phyloP scores from a whole-genome alignment of 1,140 invertebrate species.

The Cydia amplana region DNA sequence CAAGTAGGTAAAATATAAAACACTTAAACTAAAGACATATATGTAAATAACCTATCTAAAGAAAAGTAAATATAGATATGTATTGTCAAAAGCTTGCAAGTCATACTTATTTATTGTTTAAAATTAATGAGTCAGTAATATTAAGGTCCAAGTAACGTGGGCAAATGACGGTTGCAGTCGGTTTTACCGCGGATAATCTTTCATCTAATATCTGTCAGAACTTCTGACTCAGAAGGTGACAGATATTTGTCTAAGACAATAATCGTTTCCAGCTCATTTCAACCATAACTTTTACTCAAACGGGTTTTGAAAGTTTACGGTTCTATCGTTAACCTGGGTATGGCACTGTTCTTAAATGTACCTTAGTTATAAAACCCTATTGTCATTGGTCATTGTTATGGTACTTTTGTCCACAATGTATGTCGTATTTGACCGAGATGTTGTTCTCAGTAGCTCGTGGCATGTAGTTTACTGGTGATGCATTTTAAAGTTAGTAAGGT shows the following conservation, averaged over 20 bases:
- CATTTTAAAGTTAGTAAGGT: background rate
- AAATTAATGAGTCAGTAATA: too few species aligned
- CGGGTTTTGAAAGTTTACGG: constrained; percentile 3
- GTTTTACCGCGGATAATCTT: background rate
- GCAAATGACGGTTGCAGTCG: too few species aligned
- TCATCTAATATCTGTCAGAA: background rate
- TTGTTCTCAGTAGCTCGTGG: background rate
- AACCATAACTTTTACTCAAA: constrained; percentile 1
- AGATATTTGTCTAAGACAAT: background rate
- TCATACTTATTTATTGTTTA: too few species aligned
- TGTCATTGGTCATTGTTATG: background rate
- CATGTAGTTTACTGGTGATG: background rate
- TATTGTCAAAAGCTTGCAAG: too few species aligned
- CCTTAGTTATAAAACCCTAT: background rate
- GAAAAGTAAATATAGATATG: too few species aligned
- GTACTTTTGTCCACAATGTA: background rate
- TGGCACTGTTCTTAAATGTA: constrained; percentile 4
- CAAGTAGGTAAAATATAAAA: too few species aligned
- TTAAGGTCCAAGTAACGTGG: too few species aligned
- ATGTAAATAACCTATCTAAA: too few species aligned
- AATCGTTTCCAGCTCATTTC: background rate
- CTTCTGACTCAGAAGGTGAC: too few species aligned
- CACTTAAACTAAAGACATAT: too few species aligned
- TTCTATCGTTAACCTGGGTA: constrained; percentile 11
- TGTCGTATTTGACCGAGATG: background rate